Conservation (phyloP, 1,140 invertebrate species). For the Scaptomyza pallida region DNA sequence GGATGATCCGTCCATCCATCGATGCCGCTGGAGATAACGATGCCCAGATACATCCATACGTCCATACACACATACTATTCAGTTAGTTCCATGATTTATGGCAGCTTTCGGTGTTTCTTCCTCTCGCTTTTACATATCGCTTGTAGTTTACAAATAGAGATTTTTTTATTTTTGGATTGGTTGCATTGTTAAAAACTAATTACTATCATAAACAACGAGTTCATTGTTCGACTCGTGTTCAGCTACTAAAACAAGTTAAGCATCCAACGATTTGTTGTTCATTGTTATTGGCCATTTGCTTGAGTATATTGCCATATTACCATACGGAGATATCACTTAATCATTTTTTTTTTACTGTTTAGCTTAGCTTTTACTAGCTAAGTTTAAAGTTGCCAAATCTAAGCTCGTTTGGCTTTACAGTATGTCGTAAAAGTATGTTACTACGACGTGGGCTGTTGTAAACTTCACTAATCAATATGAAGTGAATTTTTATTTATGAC, state of each 20-base stretch:
- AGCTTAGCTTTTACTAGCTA: constrained; percentile 18
- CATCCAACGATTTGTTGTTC: constrained; percentile 15
- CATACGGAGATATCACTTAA: constrained; percentile 65
- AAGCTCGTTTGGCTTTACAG: constrained; percentile 17
- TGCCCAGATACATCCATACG: no score
- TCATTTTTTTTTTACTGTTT: constrained; percentile 51
- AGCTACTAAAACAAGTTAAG: constrained; percentile 18
- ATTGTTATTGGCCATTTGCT: constrained; percentile 18
- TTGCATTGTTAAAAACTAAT: constrained; percentile 59
- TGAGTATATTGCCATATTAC: constrained; percentile 22
- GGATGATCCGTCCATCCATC: constrained; percentile 19
- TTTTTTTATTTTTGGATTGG: background rate
- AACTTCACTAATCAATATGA: constrained; percentile 43
- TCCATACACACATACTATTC: no score
- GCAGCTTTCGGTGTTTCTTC: constrained; percentile 18
- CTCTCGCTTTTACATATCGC: constrained; percentile 23
- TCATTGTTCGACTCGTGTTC: constrained; percentile 18
- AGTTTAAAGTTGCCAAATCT: background rate
- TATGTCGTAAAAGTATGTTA: constrained; percentile 40
- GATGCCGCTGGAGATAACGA: constrained; percentile 1
- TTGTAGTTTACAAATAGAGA: constrained; percentile 32
- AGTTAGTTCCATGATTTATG: constrained; percentile 57
- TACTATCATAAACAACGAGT: constrained; percentile 52
- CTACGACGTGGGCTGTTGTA: constrained; percentile 14
- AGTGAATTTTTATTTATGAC: constrained; percentile 22